These are phyloP conservation scores for Mythimna vitellina DNA, from an alignment of 2,888 invertebrate species.

Conservation along the genomic window DNA sequence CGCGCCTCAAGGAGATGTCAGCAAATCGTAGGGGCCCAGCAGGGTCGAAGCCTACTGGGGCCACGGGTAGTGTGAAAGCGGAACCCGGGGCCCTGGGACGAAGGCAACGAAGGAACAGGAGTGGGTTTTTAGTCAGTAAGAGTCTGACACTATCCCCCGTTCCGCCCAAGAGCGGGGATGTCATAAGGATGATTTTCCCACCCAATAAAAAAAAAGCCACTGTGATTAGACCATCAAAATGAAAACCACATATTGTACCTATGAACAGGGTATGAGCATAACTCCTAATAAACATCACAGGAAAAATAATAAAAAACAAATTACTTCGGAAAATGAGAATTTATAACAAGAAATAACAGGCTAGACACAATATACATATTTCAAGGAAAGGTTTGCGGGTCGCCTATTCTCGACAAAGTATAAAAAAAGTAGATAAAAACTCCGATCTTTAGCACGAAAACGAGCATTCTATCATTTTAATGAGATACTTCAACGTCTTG, in stretches of 20 bases:
- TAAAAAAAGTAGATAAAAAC: slow-evolving; percentile 29
- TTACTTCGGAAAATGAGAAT: slow-evolving; percentile 32
- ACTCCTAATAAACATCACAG: slow-evolving; percentile 21
- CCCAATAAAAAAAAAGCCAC: background rate
- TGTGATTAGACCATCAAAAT: background rate
- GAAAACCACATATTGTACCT: background rate
- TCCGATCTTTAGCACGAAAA: slow-evolving; percentile 32
- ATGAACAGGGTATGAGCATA: slow-evolving; percentile 18
- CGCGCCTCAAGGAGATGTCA: no score
- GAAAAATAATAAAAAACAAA: slow-evolving; percentile 39
- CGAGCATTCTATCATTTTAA: slow-evolving; percentile 50
- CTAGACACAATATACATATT: slow-evolving; percentile 13
- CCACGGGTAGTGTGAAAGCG: no score
- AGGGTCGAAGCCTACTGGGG: no score
- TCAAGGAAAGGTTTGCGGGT: slow-evolving; percentile 1
- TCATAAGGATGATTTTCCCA: no score
- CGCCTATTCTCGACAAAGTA: slow-evolving; percentile 17
- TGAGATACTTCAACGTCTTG: slow-evolving; percentile 43
- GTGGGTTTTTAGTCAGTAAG: no score
- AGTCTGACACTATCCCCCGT: no score
- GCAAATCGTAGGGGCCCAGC: no score
- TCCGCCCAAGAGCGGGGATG: no score
- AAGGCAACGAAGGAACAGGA: no score
- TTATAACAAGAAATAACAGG: slow-evolving; percentile 23
- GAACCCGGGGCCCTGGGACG: no score